A percentile compares a stretch with the other conserved stretches of the same genome.
Conservation (phyloP, 1,140 invertebrate genomes). For the Copidosoma floridanum region DNA sequence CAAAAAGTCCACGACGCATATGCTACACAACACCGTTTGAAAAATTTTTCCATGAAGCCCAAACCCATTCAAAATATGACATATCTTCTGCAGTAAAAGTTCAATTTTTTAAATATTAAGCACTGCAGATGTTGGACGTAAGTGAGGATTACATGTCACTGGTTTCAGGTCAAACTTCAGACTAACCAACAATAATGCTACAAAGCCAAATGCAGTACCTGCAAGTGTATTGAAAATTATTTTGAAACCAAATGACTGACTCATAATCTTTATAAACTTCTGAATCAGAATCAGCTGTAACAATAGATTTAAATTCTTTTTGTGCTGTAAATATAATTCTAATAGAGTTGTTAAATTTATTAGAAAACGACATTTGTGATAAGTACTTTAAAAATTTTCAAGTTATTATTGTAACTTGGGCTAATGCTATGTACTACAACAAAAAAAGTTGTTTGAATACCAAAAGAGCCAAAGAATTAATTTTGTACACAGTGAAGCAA, state of each 20-base stretch:
- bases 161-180: too few species aligned
- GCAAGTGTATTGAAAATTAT: neutral
- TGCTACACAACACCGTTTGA: neutral
- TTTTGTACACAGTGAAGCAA: neutral
- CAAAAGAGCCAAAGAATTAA: neutral
- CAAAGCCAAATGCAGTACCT: too few species aligned
- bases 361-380: neutral
- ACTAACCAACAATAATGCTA: too few species aligned
- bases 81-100: too few species aligned
- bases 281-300: neutral
- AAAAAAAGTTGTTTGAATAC: neutral
- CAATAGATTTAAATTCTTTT: neutral
- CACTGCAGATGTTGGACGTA: too few species aligned
- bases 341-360: neutral
- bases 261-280: too few species aligned
- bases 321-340: neutral
- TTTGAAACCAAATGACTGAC: neutral
- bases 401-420: neutral
- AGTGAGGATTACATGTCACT: too few species aligned
- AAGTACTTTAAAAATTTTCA: neutral
- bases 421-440: neutral
- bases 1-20: neutral
- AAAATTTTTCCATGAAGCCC: neutral
- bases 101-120: too few species aligned
- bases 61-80: too few species aligned